Percentiles rank a stretch among this genome's conserved stretches.
These are phyloP conservation scores for Heterotilapia buettikoferi DNA, from an alignment of 2,113 vertebrate genomes.

Conservation along the genomic window DNA sequence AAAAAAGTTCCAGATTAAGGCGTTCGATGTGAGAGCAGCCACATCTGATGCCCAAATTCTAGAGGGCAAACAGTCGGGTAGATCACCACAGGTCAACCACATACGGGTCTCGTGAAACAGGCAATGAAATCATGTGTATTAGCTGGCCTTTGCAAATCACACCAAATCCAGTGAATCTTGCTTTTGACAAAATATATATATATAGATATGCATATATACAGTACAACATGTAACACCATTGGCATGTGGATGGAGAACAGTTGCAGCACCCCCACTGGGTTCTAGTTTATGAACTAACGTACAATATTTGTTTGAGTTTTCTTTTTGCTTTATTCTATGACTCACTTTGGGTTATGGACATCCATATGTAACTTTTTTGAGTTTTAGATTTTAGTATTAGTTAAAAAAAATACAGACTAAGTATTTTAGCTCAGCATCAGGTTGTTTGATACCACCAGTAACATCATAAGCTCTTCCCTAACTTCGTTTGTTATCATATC, in stretches of 20 bases:
- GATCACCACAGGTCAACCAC: neutral
- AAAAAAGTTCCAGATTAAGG: neutral
- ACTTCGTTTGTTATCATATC: neutral
- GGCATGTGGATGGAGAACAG: constrained; percentile 60
- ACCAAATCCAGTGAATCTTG: constrained; percentile 32
- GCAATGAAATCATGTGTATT: neutral
- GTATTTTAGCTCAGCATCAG: constrained; percentile 1
- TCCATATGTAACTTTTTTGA: constrained; percentile 7
- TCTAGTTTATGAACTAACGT: neutral
- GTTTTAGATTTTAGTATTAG: neutral
- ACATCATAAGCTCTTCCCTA: neutral
- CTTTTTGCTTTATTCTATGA: neutral
- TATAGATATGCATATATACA: neutral
- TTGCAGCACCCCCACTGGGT: constrained; percentile 40
- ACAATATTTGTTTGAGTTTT: neutral
- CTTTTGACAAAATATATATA: neutral
- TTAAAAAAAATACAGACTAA: neutral
- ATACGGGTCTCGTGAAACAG: constrained; percentile 14
- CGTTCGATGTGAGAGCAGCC: neutral
- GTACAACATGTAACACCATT: constrained; percentile 21
- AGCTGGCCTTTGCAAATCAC: constrained; percentile 20
- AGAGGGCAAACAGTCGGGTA: neutral
- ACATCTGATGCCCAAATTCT: neutral
- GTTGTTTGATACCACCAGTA: constrained; percentile 1
- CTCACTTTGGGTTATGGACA: neutral